Evolutionary conservation across 2,797 vertebrate species (phyloP).

Genomic region (Aldrovandia affinis): DNA sequence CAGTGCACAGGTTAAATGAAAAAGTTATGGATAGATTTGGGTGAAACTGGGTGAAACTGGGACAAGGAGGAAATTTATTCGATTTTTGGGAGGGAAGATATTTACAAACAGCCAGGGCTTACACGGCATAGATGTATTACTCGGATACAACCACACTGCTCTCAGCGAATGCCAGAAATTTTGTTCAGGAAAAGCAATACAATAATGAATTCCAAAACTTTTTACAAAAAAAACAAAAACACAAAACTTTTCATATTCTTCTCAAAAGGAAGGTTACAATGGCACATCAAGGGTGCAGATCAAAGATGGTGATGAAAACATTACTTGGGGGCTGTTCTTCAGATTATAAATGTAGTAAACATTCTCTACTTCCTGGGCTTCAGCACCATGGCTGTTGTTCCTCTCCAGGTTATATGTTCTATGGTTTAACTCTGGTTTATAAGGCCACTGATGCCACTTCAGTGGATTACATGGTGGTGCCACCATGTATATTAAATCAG

Average conservation of each 20-base stretch:
- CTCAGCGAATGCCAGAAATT: not conserved
- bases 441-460: too few relatives aligned
- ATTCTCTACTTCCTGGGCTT: too few relatives aligned
- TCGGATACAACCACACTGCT: not conserved
- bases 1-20: not conserved
- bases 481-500: too few relatives aligned
- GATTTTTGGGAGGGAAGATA: not conserved
- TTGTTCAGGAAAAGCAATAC: not conserved
- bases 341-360: too few relatives aligned
- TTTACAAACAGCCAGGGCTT: not conserved
- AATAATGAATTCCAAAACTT: not conserved
- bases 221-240: not conserved
- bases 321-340: too few relatives aligned
- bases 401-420: too few relatives aligned
- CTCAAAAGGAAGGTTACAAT: not conserved
- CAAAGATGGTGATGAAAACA: not conserved
- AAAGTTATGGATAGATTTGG: not conserved
- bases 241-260: not conserved
- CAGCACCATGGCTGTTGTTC: too few relatives aligned
- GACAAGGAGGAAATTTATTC: not conserved
- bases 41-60: not conserved
- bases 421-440: too few relatives aligned
- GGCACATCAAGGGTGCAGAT: not conserved
- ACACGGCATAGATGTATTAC: not conserved
- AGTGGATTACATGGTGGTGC: too few relatives aligned